These are phyloP conservation scores for Lepilemur septentrionalis DNA, from an alignment of 2,797 vertebrate species.

Conservation along the genomic window DNA sequence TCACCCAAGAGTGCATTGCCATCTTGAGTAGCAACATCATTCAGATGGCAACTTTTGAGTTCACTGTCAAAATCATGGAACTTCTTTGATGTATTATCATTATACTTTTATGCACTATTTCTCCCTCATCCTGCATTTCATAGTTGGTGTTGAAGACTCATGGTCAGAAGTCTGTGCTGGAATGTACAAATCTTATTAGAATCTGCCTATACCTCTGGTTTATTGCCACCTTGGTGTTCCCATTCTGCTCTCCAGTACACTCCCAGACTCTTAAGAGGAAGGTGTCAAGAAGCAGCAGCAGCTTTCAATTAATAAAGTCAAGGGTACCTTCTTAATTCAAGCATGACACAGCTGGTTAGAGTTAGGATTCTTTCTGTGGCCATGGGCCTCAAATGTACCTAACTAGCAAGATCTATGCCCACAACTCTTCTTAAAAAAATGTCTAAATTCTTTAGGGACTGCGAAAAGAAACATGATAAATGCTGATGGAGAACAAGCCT, in stretches of 20 bases:
- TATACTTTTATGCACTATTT: background rate
- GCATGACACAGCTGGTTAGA: background rate
- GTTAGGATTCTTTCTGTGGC: background rate
- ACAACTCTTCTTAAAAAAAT: background rate
- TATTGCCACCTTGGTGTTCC: background rate
- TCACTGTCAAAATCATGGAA: background rate
- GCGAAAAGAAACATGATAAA: background rate
- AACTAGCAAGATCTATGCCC: background rate
- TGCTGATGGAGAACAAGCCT: background rate
- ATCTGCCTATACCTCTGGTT: background rate
- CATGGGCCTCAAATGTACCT: background rate
- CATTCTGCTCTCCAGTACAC: background rate
- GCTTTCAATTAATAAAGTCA: background rate
- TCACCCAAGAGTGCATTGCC: background rate
- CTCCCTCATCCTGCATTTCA: background rate
- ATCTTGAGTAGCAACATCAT: background rate
- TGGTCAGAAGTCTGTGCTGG: background rate
- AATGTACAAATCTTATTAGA: background rate
- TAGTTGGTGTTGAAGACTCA: background rate
- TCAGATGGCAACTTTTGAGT: background rate
- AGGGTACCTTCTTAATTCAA: background rate
- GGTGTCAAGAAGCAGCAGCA: background rate
- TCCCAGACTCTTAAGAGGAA: background rate
- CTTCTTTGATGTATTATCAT: background rate
- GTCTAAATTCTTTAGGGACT: background rate